Evolutionary conservation across 2,888 invertebrate genomes (phyloP).

Genomic region (Cordilura impudica): DNA sequence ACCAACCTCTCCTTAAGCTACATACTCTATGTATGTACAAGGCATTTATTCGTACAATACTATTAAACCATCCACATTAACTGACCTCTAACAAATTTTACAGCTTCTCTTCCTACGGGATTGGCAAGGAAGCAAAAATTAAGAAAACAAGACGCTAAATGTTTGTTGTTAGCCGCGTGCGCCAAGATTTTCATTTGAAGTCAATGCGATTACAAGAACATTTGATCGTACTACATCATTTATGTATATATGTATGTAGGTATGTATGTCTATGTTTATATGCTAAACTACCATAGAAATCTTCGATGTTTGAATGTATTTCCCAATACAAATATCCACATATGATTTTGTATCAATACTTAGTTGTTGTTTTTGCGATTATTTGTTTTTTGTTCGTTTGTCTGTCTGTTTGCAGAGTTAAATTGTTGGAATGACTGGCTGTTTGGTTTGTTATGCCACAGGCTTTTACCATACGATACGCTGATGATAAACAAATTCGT

Average conservation of each 20-base stretch:
- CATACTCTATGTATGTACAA: constrained; percentile 4
- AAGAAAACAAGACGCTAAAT: constrained; percentile 16
- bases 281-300: constrained; percentile 1
- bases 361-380: too few species aligned
- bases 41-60: not conserved
- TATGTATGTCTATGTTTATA: not conserved
- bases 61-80: constrained; percentile 35
- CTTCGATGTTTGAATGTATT: not conserved
- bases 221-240: constrained; percentile 49
- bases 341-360: too few species aligned
- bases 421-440: constrained; percentile 12
- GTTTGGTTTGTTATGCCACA: constrained; percentile 35
- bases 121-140: constrained; percentile 14
- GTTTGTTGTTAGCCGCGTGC: constrained; percentile 63
- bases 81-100: constrained; percentile 59
- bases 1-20: constrained; percentile 64
- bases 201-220: constrained; percentile 56
- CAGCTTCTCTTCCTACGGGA: constrained; percentile 55
- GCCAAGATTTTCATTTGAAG: constrained; percentile 61
- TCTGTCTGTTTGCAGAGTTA: constrained; percentile 23
- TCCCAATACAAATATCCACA: constrained; percentile 7
- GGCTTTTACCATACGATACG: constrained; percentile 40
- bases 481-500: constrained; percentile 43
- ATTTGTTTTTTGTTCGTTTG: constrained; percentile 6
- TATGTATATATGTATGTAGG: not conserved